Conservation (phyloP, 2,888 invertebrate species). For the Odontocolon sp. region DNA sequence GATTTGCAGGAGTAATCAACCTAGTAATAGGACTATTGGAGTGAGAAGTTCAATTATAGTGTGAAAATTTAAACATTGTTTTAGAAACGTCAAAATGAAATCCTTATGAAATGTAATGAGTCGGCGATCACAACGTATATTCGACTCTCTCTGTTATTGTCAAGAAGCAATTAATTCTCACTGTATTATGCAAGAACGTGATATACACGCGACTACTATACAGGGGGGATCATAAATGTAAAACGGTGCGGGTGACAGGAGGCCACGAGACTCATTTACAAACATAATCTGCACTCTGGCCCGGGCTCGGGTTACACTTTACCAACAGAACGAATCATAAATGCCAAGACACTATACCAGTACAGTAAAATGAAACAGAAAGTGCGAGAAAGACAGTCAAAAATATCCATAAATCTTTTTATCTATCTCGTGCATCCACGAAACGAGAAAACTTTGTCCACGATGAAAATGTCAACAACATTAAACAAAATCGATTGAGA, state of each 20-base stretch:
- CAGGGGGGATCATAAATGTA: conserved; percentile 56
- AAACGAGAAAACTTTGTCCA: conserved; percentile 54
- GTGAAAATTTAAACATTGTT: too few relatives aligned
- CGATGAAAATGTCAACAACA: conserved; percentile 56
- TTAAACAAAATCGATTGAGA: conserved; percentile 49
- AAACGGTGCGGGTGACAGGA: conserved; percentile 48
- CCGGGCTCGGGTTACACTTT: conserved; percentile 42
- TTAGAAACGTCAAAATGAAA: conserved; percentile 22
- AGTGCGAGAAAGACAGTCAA: not conserved
- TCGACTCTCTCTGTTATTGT: not conserved
- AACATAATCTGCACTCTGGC: conserved; percentile 47
- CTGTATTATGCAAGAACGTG: conserved; percentile 54
- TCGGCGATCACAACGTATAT: not conserved
- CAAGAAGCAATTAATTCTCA: conserved; percentile 57
- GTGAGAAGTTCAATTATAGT: too few relatives aligned
- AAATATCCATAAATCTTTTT: conserved; percentile 51
- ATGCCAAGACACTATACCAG: conserved; percentile 15
- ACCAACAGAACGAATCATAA: conserved; percentile 47
- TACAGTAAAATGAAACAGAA: not conserved
- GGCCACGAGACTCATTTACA: conserved; percentile 56
- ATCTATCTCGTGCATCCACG: conserved; percentile 17
- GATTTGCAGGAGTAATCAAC: too few relatives aligned
- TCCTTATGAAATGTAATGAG: not conserved
- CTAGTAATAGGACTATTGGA: too few relatives aligned
- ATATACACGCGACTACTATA: conserved; percentile 34